Evolutionary conservation across 2,888 invertebrate genomes (phyloP), one percentile per base, ranked within the genome.

Genomic region (Choristoneura rosaceana): DNA sequence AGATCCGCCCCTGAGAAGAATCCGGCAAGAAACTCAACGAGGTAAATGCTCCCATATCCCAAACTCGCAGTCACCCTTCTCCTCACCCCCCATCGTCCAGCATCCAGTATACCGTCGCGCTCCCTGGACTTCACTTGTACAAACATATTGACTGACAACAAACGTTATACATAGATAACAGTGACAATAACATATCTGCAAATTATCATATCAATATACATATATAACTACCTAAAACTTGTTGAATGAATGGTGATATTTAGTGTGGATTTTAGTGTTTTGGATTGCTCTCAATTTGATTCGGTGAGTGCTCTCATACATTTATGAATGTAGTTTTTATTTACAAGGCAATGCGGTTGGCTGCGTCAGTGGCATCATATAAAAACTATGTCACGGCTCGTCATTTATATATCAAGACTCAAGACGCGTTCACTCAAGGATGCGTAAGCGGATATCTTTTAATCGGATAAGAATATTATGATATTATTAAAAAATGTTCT

Each of bases 51-150:
- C 15, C 43, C 4, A n/a, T n/a, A 12, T 47, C 62, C 78, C 65
- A 0, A 65, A 60, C 15, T 14, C 74, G 45, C 82, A 71, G 83
- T 66, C 81, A 78, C 84, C 77, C 80, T 77, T 74, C 17, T 60
- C 64, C 80, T 81, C 79, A 77, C 81, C 79, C 80, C 79, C 80
- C 79, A 77, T 10, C 59, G 70, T 64, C 74, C 73, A 75, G 74
- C 74, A 73, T 74, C 79, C 81, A 80, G 83, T 82, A 75, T 76
- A 74, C 76, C 76, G 78, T 75, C 81, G 81, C 78, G 75, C 75
- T 76, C 73, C 66, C 45, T 66, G 78, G 77, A 74, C 74, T 76
- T 76, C 74, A 71, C 73, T 74, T 74, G 73, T 68, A 66, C 70
- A 74, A 66, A 75, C 70, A 75, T 15, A 76, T 74, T 76, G 67